Conservation (phyloP, 2,113 vertebrate genomes). For the Actenoides lindsayi region DNA sequence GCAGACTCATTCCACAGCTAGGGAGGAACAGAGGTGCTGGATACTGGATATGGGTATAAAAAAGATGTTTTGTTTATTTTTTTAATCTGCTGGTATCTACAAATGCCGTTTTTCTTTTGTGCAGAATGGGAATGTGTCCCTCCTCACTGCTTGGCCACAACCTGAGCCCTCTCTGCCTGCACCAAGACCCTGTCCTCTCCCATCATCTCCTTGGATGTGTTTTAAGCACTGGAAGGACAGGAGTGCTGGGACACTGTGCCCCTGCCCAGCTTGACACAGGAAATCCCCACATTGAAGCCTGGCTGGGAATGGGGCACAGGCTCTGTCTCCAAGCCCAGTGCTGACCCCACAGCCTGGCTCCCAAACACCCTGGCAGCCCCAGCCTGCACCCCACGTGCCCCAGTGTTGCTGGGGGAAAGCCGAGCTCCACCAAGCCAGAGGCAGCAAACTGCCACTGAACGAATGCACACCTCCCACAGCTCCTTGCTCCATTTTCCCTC, state of each 20-base stretch:
- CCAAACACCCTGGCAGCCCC: not conserved
- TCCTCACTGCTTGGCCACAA: accelerated
- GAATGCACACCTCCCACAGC: accelerated
- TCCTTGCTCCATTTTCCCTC: not conserved
- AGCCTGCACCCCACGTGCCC: not conserved
- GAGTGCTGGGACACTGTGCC: accelerated
- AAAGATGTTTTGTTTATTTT: not conserved
- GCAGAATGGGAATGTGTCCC: not conserved
- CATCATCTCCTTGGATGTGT: accelerated
- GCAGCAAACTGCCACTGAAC: not conserved
- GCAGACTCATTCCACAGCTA: not conserved
- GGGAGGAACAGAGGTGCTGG: not conserved
- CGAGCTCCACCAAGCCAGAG: not conserved
- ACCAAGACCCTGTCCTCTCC: not conserved
- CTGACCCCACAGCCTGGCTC: not conserved
- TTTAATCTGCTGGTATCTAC: not conserved
- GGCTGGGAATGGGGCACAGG: not conserved
- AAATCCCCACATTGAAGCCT: not conserved
- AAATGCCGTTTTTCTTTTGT: not conserved
- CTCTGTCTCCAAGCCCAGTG: accelerated
- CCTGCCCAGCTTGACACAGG: not conserved
- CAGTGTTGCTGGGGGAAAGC: not conserved
- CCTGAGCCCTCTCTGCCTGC: not conserved
- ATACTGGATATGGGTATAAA: not conserved
- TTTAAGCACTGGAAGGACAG: not conserved